A percentile compares a stretch with the other conserved stretches of the same genome.
These are phyloP conservation scores for Pycnonotus jocosus DNA, from an alignment of 2,113 vertebrate genomes.

Conservation along the genomic window DNA sequence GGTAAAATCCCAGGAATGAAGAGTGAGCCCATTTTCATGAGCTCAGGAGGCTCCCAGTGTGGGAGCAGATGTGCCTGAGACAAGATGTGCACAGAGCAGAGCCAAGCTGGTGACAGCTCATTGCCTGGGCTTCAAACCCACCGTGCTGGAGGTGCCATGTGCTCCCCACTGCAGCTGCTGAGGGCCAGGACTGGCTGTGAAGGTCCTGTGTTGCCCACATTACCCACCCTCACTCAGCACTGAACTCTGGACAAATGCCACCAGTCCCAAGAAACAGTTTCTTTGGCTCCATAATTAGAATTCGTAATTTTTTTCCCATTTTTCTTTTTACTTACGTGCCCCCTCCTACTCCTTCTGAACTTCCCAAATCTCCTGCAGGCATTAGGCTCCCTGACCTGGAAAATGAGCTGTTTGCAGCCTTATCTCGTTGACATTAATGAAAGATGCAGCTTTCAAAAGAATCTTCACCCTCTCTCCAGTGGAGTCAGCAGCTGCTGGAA, in stretches of 20 bases:
- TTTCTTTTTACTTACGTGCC: not conserved
- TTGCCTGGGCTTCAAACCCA: not conserved
- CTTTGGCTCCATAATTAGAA: not conserved
- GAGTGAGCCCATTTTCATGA: accelerated
- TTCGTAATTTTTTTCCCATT: accelerated
- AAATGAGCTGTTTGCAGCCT: not conserved
- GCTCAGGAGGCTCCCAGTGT: not conserved
- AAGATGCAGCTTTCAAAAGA: not conserved
- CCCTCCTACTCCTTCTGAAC: not conserved
- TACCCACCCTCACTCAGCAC: not conserved
- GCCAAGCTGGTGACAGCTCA: not conserved
- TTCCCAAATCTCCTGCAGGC: not conserved
- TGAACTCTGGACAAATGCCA: not conserved
- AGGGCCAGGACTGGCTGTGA: not conserved
- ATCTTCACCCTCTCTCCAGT: not conserved
- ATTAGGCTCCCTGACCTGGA: slow-evolving; percentile 15
- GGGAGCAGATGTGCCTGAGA: not conserved
- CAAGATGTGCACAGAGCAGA: not conserved
- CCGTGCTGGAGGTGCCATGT: accelerated
- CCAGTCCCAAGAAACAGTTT: not conserved
- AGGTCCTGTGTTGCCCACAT: not conserved
- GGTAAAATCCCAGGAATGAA: not conserved
- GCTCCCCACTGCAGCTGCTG: not conserved
- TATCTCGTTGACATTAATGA: not conserved
- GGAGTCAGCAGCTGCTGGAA: not conserved